These are phyloP conservation scores for Kryptopterus vitreolus DNA, from an alignment of 2,797 vertebrate genomes.

Conservation along the genomic window DNA sequence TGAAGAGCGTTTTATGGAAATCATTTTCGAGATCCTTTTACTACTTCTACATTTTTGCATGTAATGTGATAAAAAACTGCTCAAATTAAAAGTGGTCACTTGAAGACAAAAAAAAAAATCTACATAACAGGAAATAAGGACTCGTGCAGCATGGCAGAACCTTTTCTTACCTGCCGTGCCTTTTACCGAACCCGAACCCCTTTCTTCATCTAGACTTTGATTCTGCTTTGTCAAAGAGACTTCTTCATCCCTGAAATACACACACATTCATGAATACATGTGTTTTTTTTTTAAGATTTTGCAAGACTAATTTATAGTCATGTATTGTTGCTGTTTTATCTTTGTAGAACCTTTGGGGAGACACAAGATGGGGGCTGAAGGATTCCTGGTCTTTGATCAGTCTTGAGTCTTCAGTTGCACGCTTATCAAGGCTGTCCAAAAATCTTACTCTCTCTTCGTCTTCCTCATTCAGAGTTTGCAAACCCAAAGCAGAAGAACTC, in stretches of 20 bases:
- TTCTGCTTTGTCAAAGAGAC: conserved; percentile 45
- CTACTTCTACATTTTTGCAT: background rate
- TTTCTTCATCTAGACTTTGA: conserved; percentile 23
- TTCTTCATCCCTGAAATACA: conserved; percentile 56
- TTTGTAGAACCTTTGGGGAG: conserved; percentile 58
- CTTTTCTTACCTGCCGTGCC: conserved; percentile 57
- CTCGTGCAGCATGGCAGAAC: background rate
- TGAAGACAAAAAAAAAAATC: background rate
- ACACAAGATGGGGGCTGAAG: conserved; percentile 61
- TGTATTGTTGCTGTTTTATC: background rate
- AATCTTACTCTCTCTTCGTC: conserved; percentile 86
- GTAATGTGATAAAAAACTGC: background rate
- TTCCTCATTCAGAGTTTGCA: conserved; percentile 78
- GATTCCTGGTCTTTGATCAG: conserved; percentile 86
- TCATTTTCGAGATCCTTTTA: background rate
- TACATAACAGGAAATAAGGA: background rate
- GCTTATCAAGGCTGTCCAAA: conserved; percentile 74
- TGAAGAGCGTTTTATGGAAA: background rate
- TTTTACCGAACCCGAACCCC: conserved; percentile 32
- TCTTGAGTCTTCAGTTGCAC: conserved; percentile 82
- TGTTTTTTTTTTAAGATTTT: background rate
- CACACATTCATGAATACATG: background rate
- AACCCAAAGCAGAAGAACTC: conserved; percentile 61
- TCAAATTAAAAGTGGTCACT: background rate
- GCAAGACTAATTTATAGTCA: background rate